Percentiles rank a stretch among this genome's conserved stretches.
Evolutionary conservation across 2,797 vertebrate species (phyloP).

Genomic region (Galagoides demidoff): DNA sequence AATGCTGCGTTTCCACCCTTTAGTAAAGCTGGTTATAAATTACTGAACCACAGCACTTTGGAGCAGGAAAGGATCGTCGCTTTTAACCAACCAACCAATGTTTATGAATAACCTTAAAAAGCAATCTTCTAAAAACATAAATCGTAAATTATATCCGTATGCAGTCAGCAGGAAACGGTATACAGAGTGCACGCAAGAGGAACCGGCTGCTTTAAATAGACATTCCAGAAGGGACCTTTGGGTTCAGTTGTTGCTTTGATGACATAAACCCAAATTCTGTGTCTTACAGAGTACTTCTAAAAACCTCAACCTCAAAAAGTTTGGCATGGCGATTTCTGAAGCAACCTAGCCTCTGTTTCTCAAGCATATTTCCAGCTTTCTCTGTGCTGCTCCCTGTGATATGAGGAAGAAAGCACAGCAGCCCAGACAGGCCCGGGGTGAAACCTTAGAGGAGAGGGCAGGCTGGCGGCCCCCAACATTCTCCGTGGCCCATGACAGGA

Average conservation of each 20-base stretch:
- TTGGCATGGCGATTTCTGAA: constrained; percentile 1
- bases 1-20: constrained; percentile 60
- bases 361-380: neutral
- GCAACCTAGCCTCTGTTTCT: neutral
- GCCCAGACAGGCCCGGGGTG: neutral
- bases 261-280: constrained; percentile 44
- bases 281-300: constrained; percentile 51
- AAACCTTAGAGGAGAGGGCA: neutral
- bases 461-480: neutral
- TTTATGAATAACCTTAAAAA: constrained; percentile 66
- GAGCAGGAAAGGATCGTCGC: neutral
- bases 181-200: neutral
- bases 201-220: constrained; percentile 14
- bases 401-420: neutral
- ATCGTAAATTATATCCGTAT: constrained; percentile 41
- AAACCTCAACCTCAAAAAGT: constrained; percentile 5
- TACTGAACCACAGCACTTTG: constrained; percentile 31
- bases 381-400: neutral
- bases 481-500: neutral
- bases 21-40: constrained; percentile 50
- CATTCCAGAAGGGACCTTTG: neutral
- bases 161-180: neutral
- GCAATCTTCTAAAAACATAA: constrained; percentile 47
- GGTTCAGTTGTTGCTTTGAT: constrained; percentile 33
- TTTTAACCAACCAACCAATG: constrained; percentile 28